A percentile compares a stretch with the other conserved stretches of the same genome.
phyloP scores from a whole-genome alignment of 2,888 invertebrate genomes.

The Drosophila austrosaltans region DNA sequence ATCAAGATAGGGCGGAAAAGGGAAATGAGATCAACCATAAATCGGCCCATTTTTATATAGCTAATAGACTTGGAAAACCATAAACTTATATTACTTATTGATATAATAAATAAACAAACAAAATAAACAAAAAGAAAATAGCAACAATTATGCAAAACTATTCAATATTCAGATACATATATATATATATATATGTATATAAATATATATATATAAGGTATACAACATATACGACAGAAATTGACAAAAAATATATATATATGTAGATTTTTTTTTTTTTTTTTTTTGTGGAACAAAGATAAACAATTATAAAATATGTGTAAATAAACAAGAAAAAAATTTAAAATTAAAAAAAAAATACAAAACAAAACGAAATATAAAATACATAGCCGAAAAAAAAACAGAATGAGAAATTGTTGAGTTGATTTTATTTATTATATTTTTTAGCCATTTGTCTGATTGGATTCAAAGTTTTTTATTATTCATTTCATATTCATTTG shows the following conservation, averaged over 20 bases:
- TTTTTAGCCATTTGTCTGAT: conserved; percentile 43
- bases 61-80: conserved; percentile 50
- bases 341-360: conserved; percentile 49
- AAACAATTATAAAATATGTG: conserved; percentile 52
- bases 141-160: conserved; percentile 56
- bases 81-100: conserved; percentile 59
- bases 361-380: conserved; percentile 28
- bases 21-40: conserved; percentile 3
- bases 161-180: conserved; percentile 55
- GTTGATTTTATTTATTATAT: conserved; percentile 48
- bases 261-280: background rate
- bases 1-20: background rate
- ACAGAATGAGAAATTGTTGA: conserved; percentile 26
- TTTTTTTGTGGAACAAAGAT: conserved; percentile 41
- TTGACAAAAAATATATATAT: conserved; percentile 19
- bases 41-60: conserved; percentile 49
- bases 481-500: conserved; percentile 19
- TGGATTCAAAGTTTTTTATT: conserved; percentile 35
- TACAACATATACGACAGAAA: conserved; percentile 54
- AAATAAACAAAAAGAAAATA: conserved; percentile 36
- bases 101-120: conserved; percentile 46
- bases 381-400: conserved; percentile 8
- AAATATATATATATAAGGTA: conserved; percentile 3
- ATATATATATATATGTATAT: background rate
- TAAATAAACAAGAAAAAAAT: conserved; percentile 51